Evolutionary conservation across 2,113 vertebrate species (phyloP).

Genomic region (Carassius carassius): DNA sequence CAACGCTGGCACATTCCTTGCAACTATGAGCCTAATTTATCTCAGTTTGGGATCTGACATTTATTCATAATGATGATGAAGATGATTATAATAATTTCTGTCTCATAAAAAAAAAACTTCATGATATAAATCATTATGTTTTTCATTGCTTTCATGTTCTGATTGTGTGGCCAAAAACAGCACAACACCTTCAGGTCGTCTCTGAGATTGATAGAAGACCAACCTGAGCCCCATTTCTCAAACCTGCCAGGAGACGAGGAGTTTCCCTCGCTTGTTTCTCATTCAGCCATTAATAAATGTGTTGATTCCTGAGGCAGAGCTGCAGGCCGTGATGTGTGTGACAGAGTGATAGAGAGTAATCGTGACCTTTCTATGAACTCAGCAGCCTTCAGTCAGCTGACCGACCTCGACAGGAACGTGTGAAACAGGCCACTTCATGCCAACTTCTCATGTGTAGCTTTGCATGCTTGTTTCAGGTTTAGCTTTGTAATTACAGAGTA

Average conservation of each 20-base stretch:
- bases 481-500: background rate
- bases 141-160: conserved; percentile 53
- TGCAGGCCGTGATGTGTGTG: conserved; percentile 48
- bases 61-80: conserved; percentile 46
- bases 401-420: background rate
- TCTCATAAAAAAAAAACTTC: conserved; percentile 54
- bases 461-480: background rate
- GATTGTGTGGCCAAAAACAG: conserved; percentile 54
- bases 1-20: background rate
- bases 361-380: background rate
- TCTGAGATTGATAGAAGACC: conserved; percentile 62
- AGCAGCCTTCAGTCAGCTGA: background rate
- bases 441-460: background rate
- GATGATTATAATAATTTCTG: conserved; percentile 58
- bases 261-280: conserved; percentile 63
- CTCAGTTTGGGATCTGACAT: conserved; percentile 18
- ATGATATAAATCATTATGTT: conserved; percentile 58
- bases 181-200: conserved; percentile 27
- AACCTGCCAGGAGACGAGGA: conserved; percentile 57
- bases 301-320: conserved; percentile 62
- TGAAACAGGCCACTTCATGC: background rate
- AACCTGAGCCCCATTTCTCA: conserved; percentile 47
- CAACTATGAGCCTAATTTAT: conserved; percentile 17
- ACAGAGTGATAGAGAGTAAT: conserved; percentile 14
- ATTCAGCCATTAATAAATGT: conserved; percentile 67